These are phyloP conservation scores for Diadegma fenestrale DNA, from an alignment of 2,888 invertebrate species.

Conservation along the genomic window DNA sequence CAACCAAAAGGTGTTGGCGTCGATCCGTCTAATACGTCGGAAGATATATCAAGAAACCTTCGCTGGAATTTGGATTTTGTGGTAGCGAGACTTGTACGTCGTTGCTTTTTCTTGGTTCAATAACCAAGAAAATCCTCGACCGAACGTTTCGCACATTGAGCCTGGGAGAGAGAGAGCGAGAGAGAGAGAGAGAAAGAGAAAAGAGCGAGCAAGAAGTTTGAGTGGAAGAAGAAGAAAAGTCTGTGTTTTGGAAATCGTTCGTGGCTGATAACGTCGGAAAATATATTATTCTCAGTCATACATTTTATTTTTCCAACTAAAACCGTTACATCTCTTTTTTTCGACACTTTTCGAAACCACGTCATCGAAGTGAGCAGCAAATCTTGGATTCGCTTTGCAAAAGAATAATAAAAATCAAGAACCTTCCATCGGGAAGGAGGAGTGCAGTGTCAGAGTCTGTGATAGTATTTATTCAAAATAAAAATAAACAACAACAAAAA, in stretches of 20 bases:
- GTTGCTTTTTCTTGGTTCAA: constrained; percentile 52
- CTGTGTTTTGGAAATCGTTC: constrained; percentile 47
- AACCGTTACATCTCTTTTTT: constrained; percentile 30
- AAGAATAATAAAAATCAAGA: constrained; percentile 53
- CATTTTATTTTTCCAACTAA: constrained; percentile 16
- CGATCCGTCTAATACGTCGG: constrained; percentile 53
- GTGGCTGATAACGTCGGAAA: constrained; percentile 20
- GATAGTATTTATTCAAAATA: constrained; percentile 83
- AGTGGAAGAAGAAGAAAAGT: constrained; percentile 14
- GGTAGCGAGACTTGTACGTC: constrained; percentile 45
- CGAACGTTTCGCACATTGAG: constrained; percentile 47
- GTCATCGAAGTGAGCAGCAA: constrained; percentile 32
- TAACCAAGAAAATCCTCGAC: constrained; percentile 39
- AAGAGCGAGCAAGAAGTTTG: not conserved
- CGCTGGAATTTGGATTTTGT: constrained; percentile 44
- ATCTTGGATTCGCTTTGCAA: constrained; percentile 45
- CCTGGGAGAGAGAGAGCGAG: constrained; percentile 44
- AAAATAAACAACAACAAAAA: constrained; percentile 70
- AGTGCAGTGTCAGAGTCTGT: constrained; percentile 82
- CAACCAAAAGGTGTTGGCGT: constrained; percentile 41
- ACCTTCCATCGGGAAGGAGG: constrained; percentile 57
- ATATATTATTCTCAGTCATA: constrained; percentile 15
- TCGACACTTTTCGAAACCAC: constrained; percentile 42
- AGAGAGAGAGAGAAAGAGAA: constrained; percentile 45
- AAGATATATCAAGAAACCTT: constrained; percentile 56